A percentile compares a stretch with the other conserved stretches of the same genome.
phyloP scores from a whole-genome alignment of 2,888 invertebrate species.

The Cryptus viduatorius region DNA sequence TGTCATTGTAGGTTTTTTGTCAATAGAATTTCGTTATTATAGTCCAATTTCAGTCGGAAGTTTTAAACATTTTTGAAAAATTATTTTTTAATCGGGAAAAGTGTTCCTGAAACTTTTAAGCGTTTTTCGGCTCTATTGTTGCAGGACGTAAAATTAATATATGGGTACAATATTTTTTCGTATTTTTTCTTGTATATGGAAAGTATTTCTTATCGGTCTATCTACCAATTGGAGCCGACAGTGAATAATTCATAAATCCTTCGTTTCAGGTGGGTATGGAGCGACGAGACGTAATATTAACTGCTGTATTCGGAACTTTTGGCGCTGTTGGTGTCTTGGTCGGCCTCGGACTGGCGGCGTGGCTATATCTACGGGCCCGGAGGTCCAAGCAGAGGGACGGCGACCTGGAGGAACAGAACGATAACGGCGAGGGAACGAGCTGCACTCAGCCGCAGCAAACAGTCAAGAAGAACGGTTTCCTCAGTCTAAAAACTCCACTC shows the following conservation, averaged over 20 bases:
- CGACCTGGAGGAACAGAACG: slow-evolving; percentile 86
- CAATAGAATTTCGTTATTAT: no score
- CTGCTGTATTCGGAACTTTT: slow-evolving; percentile 88
- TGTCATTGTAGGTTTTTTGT: no score
- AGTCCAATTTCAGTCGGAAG: no score
- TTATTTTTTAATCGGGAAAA: no score
- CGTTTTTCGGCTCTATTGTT: no score
- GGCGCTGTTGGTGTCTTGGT: slow-evolving; percentile 87
- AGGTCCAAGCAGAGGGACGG: slow-evolving; percentile 87
- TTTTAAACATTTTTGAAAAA: no score
- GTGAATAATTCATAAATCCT: slow-evolving; percentile 13
- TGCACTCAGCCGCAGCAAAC: slow-evolving; percentile 73
- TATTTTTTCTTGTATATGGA: no score
- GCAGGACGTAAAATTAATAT: no score
- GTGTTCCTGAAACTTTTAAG: no score
- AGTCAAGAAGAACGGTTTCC: slow-evolving; percentile 89
- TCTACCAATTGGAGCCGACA: not conserved
- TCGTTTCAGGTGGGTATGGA: slow-evolving; percentile 89
- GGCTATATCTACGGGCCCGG: slow-evolving; percentile 87
- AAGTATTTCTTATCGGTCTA: no score
- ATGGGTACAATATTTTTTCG: no score
- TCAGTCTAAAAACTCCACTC: slow-evolving; percentile 90
- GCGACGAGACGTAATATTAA: slow-evolving; percentile 89
- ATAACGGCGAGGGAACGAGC: slow-evolving; percentile 86
- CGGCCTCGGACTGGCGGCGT: slow-evolving; percentile 86